Evolutionary conservation across 2,797 vertebrate species (phyloP), one percentile per base, ranked within the genome.

Genomic region (Scolopax rusticola): DNA sequence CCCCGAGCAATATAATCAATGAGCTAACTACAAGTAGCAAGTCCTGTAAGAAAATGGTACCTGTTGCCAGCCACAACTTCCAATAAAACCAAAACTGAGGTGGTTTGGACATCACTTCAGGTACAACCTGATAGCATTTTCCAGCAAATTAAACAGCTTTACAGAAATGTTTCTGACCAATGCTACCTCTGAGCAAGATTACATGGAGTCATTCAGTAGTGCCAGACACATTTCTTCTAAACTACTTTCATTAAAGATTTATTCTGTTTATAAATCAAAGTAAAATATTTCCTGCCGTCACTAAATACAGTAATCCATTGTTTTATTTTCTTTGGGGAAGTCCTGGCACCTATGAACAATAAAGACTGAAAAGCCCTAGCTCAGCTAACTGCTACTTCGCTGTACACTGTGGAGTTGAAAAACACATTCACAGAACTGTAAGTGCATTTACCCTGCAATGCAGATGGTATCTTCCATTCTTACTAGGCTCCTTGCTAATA

Each of bases 251-350:
- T 68, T 82, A 36, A 63, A 70, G 43, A 68, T 80, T 68, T 68
- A 76, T 73, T 82, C 25, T 75, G 20, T 36, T 94, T 80, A 79
- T 78, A 85, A 79, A 87, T 79, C 15, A 91, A 94, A 95, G 91
- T 53, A 84, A 95, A 85, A 43, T 63, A 88, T 92, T 89, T 89
- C 71, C 78, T 77, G 12, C 53, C 87, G 57, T 36, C 68, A 83
- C 47, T 73, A 84, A 23, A 45, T 32, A 70, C 12, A 68, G 70
- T 19, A 89, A 87, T 32, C 40, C 30, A 65, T 8, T 54, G 56
- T 51, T 94, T 80, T 54, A 53, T 77, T 61, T 89, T 80, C 78
- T 87, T 64, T 71, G 78, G 50, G 45, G 75, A 90, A 18, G 54
- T 77, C 24, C 56, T 57, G 18, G 64, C 27, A 88, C 68, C 68